Base-by-base conservation (phyloP, 2,797 vertebrate genomes). In the Sandelia bainsii region DNA sequence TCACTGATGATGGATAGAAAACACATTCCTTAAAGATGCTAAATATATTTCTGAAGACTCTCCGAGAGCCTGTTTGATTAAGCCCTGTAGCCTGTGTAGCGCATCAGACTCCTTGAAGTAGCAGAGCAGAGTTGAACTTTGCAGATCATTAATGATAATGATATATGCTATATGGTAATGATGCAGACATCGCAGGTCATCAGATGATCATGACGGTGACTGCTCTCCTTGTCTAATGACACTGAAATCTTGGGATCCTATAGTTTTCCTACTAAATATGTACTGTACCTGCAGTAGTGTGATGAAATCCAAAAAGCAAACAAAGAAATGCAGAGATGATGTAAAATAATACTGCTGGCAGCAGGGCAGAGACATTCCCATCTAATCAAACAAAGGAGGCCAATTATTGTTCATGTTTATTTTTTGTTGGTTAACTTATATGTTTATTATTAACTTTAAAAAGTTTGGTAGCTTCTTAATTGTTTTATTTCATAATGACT, bases 11-110 rank as follows among this genome's bases (percentile, higher is more conserved):
- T 89, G 82, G 71, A 81, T 56, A 77, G 76, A 74, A 79, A 84
- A 75, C 68, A 51, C 72, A 71, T 75, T 75, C 82, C 80, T 80
- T 20, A 16, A 82, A 82, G 82, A 86, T 82, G 73, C 82, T 89
- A 83, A 86, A 88, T 86, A 86, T 87, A 83, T 84, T 84, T 82
- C 39, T 75, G 40, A 80, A 77, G 75, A 81, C 68, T 34, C 56
- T 60, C 42, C 14, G 67, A 58, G 77, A 69, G 52, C 54, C n/a
- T 12, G 52, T 79, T 78, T 82, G 84, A 90, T 91, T 84, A 80
- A 87, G 77, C 70, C 82, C 77, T 19, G 23, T 54, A 74, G 78
- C 25, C 56, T 37, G 8, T 75, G 67, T 23, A 70, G 58, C 54
- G 78, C 79, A 82, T 75, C 65, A 62, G 64, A 73, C 72, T 75